Evolutionary conservation across 2,113 vertebrate species (phyloP), one percentile per base, ranked within the genome.

Genomic region (Cyprinodon variegatus): DNA sequence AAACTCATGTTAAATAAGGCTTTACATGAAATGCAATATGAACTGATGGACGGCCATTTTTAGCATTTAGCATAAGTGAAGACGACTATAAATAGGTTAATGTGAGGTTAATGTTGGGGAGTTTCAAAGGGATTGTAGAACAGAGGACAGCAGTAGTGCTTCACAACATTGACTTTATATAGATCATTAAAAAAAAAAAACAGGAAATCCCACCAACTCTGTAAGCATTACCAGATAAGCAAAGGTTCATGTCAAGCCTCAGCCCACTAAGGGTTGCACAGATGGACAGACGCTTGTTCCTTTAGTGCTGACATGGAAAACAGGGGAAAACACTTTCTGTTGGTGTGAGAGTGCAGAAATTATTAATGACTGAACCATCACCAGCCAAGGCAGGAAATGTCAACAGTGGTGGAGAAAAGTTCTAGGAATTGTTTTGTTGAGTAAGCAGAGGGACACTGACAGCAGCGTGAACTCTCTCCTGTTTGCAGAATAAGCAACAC

Each of bases 351-450:
- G 74, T 17, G 37, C 38, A 36, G 66, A 70, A 68, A 37, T 46
- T 4, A 65, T 74, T 45, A 72, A 67, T 38, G 22, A 59, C 2
- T 40, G 22, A 39, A 48, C 77, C 22, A 10, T 37, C 10, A 13
- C 38, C 15, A 6, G 41, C 60, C 37, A 20, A 64, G 70, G 86
- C 13, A 70, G 53, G 57, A 64, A 77, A 39, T 40, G 57, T 68
- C 57, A 29, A 20, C 38, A 74, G 15, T 17, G 57, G 40, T 57
- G 48, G 36, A 43, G 76, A 64, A 72, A 73, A 73, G 73, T 29
- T 40, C 70, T 72, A 76, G 39, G 45, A 45, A 78, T 41, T 60
- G 7, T 48, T 53, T 62, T 69, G 38, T 15, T 15, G 43, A 17
- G 36, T 63, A 53, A 67, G 66, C 22, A 36, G 12, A 22, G 12